phyloP scores from a whole-genome alignment of 2,113 vertebrate genomes.

The Nothocercus nigrocapillus region DNA sequence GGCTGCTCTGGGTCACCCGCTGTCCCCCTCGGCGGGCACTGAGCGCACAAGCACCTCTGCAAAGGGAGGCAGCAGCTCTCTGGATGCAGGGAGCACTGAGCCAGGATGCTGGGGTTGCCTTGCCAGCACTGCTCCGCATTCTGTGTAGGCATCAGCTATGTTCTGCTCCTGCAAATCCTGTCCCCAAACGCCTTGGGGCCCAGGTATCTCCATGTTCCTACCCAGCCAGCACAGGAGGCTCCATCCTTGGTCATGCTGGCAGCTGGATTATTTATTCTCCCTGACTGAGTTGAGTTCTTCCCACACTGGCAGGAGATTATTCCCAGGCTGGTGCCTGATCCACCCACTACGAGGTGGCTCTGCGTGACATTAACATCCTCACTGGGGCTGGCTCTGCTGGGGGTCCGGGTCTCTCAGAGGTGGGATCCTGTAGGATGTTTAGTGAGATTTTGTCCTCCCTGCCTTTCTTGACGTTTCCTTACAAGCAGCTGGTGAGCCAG shows the following conservation, averaged over 20 bases:
- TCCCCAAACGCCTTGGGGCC: neutral
- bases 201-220: accelerated
- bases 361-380: neutral
- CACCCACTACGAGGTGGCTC: accelerated
- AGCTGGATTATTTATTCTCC: neutral
- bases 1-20: accelerated
- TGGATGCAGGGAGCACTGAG: neutral
- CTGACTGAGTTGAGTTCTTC: neutral
- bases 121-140: neutral
- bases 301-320: neutral
- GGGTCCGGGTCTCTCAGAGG: neutral
- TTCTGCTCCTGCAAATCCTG: neutral
- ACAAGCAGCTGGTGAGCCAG: neutral
- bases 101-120: accelerated
- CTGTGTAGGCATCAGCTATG: neutral
- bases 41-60: accelerated
- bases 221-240: accelerated
- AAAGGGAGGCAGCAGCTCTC: neutral
- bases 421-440: neutral
- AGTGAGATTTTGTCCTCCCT: accelerated
- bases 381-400: neutral
- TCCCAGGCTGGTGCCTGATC: neutral
- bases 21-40: neutral
- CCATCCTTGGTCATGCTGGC: neutral
- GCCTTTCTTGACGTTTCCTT: neutral